A percentile compares a stretch with the other conserved stretches of the same genome.
Conservation (phyloP, 1,140 invertebrate genomes). For the Nebria ingens region DNA sequence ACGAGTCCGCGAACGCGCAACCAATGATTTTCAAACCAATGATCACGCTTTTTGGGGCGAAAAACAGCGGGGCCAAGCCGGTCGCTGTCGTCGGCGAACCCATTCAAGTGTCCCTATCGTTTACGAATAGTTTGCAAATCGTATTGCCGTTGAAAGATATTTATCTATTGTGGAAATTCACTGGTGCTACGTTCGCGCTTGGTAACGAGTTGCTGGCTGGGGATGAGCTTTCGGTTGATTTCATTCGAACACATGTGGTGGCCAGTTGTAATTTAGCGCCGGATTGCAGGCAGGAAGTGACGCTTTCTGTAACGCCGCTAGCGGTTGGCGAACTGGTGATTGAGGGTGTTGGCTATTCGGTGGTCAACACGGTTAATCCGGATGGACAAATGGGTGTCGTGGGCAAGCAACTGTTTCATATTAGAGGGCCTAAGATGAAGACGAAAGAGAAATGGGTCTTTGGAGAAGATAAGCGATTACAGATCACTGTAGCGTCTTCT, state of each 20-base stretch:
- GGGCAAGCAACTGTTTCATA: conserved; percentile 52
- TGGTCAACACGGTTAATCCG: conserved; percentile 32
- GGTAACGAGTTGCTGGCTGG: conserved; percentile 4
- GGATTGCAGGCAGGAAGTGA: conserved; percentile 31
- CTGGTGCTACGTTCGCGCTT: conserved; percentile 22
- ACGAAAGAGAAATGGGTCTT: conserved; percentile 39
- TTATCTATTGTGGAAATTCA: conserved; percentile 70
- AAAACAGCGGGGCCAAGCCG: conserved; percentile 54
- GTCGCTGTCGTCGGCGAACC: conserved; percentile 68
- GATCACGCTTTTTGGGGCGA: conserved; percentile 52
- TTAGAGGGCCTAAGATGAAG: conserved; percentile 36
- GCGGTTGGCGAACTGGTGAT: conserved; percentile 34
- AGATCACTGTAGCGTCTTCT: conserved; percentile 53
- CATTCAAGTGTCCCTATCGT: conserved; percentile 62
- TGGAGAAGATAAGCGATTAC: conserved; percentile 45
- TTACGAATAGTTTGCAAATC: conserved; percentile 74
- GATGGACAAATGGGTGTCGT: conserved; percentile 36
- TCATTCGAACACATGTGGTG: conserved; percentile 25
- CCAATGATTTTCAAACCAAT: conserved; percentile 71
- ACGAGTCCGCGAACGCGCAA: conserved; percentile 53
- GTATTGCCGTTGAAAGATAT: conserved; percentile 60
- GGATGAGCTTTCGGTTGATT: conserved; percentile 8
- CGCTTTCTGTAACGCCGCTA: conserved; percentile 37
- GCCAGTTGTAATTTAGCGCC: conserved; percentile 27
- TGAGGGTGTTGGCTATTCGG: conserved; percentile 33